Base-by-base conservation (phyloP, 2,888 invertebrate genomes). In the Calliphora vomitoria region DNA sequence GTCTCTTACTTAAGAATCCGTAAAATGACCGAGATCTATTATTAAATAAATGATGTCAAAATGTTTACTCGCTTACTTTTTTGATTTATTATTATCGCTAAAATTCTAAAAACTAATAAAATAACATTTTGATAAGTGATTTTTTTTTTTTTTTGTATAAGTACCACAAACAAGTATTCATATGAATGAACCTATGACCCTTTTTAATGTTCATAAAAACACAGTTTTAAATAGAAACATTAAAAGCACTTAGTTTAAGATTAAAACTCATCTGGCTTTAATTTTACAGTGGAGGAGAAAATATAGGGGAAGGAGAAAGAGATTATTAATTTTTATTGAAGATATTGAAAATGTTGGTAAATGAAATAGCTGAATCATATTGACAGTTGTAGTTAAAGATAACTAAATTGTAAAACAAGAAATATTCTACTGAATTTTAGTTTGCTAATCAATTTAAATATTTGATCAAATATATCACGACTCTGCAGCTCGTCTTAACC, bases 241-340 rank as follows among this genome's bases (percentile, higher is more conserved):
- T 50, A 50, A 50, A 50, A 50, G n/a, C 50, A 50, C 50, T 50
- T 50, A 50, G 50, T 50, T n/a, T n/a, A 50, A 50, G 50, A 50
- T 50, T 50, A 50, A 50, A n/a, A 50, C n/a, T 50, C 15, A 50
- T n/a, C 15, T 15, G n/a, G 5, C 11, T 50, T 50, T n/a, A 15
- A 15, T 50, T 50, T 50, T 50, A 50, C 50, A 50, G n/a, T 50
- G n/a, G 6, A n/a, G 50, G n/a, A 50, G 50, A 50, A 50, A 25
- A 35, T n/a, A 50, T 50, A 4, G 2, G 4, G 11, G 11, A 13
- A 35, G 35, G 35, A 4, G 4, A 25, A 25, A 25, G 4, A 4
- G 6, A 35, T 6, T 4, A 35, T 35, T 35, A 35, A 35, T 35
- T 35, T 35, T 35, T 35, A 35, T 35, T 35, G 35, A 4, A 35